Conservation (phyloP, 53 echinoderm and acorn worm genomes). For the Holothuria leucospilota region DNA sequence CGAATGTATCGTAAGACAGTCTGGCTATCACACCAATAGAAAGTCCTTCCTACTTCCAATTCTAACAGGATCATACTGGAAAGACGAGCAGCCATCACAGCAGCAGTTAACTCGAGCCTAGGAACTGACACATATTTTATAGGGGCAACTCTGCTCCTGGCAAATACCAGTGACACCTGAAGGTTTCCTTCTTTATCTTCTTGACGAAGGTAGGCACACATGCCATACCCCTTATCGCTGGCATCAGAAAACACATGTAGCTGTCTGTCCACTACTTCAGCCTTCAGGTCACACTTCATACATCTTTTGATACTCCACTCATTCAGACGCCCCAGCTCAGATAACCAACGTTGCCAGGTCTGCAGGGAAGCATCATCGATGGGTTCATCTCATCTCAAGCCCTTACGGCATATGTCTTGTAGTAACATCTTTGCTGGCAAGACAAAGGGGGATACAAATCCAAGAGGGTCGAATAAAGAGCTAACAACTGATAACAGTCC, state of each 20-base stretch:
- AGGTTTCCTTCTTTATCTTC: no score
- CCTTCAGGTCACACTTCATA: slow-evolving; percentile 33
- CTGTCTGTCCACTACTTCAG: slow-evolving; percentile 38
- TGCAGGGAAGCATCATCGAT: background rate
- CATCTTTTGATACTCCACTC: slow-evolving; percentile 51
- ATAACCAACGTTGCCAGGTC: no score
- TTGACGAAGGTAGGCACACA: slow-evolving; percentile 53
- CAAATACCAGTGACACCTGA: slow-evolving; percentile 51
- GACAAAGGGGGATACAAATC: slow-evolving; percentile 32
- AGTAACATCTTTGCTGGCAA: slow-evolving; percentile 26
- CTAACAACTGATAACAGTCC: slow-evolving; percentile 44
- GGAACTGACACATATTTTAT: slow-evolving; percentile 55
- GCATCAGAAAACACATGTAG: slow-evolving; percentile 62
- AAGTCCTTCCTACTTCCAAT: background rate
- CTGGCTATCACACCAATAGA: slow-evolving; percentile 43
- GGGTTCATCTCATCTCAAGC: slow-evolving; percentile 20
- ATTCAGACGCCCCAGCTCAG: no score
- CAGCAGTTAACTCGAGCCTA: slow-evolving; percentile 57
- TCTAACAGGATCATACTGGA: slow-evolving; percentile 1
- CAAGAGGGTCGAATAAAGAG: slow-evolving; percentile 50
- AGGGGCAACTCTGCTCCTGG: slow-evolving; percentile 55
- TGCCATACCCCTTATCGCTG: slow-evolving; percentile 59
- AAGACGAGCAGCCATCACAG: slow-evolving; percentile 47
- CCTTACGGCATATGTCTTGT: slow-evolving; percentile 28
- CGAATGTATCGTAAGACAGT: slow-evolving; percentile 32